Percentiles rank a stretch among this genome's conserved stretches.
phyloP scores from a whole-genome alignment of 2,797 vertebrate genomes.

The Lepilemur ruficaudatus region DNA sequence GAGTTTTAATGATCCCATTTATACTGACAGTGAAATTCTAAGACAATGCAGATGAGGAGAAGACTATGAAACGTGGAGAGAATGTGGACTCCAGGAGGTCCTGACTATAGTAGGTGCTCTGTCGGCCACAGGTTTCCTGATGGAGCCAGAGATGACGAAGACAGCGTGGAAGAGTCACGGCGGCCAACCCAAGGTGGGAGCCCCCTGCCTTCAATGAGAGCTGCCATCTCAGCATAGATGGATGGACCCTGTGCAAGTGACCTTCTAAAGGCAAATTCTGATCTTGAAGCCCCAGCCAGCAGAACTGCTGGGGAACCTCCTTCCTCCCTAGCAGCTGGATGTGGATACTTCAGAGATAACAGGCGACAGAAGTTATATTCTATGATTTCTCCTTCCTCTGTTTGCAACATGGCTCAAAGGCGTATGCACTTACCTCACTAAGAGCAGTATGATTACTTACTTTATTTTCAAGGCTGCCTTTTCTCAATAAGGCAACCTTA shows the following conservation, averaged over 20 bases:
- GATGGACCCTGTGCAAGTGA: neutral
- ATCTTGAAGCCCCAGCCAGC: neutral
- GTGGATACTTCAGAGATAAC: neutral
- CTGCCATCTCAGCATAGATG: neutral
- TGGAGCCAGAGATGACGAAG: neutral
- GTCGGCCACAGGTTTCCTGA: neutral
- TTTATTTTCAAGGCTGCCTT: slow-evolving; percentile 11
- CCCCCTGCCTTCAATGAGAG: neutral
- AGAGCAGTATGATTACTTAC: neutral
- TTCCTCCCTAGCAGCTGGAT: neutral
- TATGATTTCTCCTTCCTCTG: neutral
- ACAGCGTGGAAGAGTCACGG: neutral
- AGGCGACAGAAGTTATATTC: neutral
- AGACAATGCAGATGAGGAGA: neutral
- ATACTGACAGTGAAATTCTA: neutral
- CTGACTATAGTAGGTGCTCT: neutral
- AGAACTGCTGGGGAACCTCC: neutral
- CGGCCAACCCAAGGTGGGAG: rapidly evolving
- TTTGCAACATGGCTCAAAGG: neutral
- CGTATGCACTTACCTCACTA: neutral
- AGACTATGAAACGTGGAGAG: neutral
- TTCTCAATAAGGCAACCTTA: neutral
- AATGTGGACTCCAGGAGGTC: neutral
- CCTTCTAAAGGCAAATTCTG: neutral
- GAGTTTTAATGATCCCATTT: neutral